phyloP scores from a whole-genome alignment of 92 coral and sea anemone genomes.

The Pocillopora meandrina region DNA sequence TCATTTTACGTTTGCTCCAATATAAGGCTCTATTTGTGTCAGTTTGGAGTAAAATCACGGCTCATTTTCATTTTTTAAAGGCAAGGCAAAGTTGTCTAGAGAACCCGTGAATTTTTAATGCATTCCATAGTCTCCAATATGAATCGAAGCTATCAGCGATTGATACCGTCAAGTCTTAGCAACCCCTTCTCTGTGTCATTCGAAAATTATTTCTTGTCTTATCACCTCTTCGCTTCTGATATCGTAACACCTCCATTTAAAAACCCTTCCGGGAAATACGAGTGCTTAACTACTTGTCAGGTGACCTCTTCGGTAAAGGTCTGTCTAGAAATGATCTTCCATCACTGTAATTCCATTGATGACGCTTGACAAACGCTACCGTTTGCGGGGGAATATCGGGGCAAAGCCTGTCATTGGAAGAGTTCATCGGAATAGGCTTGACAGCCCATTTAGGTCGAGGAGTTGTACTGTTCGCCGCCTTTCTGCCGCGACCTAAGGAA shows the following conservation, averaged over 20 bases:
- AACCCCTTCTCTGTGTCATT: background rate
- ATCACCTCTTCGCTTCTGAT: background rate
- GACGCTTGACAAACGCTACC: conserved; percentile 77
- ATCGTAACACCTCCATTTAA: too few relatives aligned
- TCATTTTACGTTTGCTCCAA: background rate
- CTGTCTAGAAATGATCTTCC: conserved; percentile 59
- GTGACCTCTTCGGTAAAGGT: conserved; percentile 71
- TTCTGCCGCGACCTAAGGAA: conserved; percentile 75
- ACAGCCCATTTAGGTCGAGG: conserved; percentile 89
- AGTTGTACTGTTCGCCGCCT: conserved; percentile 88
- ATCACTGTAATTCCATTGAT: conserved; percentile 76
- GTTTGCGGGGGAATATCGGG: conserved; percentile 62
- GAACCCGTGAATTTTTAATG: conserved; percentile 1
- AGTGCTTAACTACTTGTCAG: conserved; percentile 46
- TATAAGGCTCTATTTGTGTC: background rate
- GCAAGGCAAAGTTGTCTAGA: background rate
- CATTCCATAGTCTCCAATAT: conserved; percentile 30
- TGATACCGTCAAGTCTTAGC: background rate
- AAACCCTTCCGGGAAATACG: background rate
- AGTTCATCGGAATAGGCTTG: conserved; percentile 77
- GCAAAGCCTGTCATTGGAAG: conserved; percentile 68
- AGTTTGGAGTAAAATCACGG: background rate
- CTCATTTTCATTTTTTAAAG: background rate
- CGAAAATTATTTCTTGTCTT: background rate
- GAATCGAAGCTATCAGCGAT: background rate